These are phyloP conservation scores for Drosophila recens DNA, from an alignment of 2,888 invertebrate species.

Conservation along the genomic window DNA sequence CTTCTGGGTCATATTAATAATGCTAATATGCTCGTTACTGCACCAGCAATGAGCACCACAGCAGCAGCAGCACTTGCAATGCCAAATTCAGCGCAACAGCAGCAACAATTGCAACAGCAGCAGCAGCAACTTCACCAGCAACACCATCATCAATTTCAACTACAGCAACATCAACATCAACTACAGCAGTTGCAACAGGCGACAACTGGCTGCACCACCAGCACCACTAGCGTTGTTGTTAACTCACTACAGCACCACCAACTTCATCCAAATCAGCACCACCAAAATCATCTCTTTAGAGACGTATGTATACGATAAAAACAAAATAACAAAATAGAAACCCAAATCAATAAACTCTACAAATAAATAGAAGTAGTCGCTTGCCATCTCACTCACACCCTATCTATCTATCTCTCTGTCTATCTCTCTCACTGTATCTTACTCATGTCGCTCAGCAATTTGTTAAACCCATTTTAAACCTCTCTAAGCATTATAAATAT, in stretches of 20 bases:
- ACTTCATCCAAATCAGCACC: slow-evolving; percentile 85
- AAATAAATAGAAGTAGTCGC: slow-evolving; percentile 33
- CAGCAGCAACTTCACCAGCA: slow-evolving; percentile 52
- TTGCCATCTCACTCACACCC: slow-evolving; percentile 8
- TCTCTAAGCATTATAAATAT: slow-evolving; percentile 41
- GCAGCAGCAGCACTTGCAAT: slow-evolving; percentile 36
- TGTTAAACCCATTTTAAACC: slow-evolving; percentile 30
- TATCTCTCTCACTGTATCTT: neutral
- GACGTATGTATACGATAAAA: slow-evolving; percentile 84
- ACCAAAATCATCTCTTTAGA: slow-evolving; percentile 86
- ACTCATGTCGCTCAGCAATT: slow-evolving; percentile 45
- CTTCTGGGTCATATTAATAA: slow-evolving; percentile 49
- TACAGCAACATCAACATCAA: slow-evolving; percentile 48
- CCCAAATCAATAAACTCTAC: slow-evolving; percentile 13
- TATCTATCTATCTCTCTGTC: neutral
- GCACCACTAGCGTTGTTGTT: slow-evolving; percentile 85
- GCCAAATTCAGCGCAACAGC: slow-evolving; percentile 51
- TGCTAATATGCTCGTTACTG: slow-evolving; percentile 50
- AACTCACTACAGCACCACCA: slow-evolving; percentile 85
- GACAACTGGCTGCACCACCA: slow-evolving; percentile 78
- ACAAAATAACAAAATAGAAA: slow-evolving; percentile 6
- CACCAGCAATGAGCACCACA: slow-evolving; percentile 60
- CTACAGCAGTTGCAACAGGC: slow-evolving; percentile 69
- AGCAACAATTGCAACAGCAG: slow-evolving; percentile 54
- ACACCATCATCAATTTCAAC: slow-evolving; percentile 41